A percentile compares a stretch with the other conserved stretches of the same genome.
Conservation (phyloP, 1,140 invertebrate genomes). For the Zaprionus vittiger region DNA sequence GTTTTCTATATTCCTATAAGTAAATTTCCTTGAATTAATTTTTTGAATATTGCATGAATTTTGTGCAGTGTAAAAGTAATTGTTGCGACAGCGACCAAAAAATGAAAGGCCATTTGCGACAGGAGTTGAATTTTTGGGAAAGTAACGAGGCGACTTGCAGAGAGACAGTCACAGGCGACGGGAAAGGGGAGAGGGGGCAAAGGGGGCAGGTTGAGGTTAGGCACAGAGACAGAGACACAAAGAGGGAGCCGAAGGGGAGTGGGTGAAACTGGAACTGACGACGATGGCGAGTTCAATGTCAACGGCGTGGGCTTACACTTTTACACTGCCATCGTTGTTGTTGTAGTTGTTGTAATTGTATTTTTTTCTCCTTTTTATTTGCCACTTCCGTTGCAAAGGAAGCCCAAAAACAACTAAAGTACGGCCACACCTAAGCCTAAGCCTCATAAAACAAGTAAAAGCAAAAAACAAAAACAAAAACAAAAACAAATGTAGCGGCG, state of each 20-base stretch:
- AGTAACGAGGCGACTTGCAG: constrained; percentile 61
- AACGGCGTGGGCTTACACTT: constrained; percentile 62
- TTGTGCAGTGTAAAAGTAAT: constrained; percentile 58
- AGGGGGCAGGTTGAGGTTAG: constrained; percentile 1
- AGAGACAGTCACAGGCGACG: constrained; percentile 5
- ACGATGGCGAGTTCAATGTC: constrained; percentile 70
- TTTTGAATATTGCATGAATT: constrained; percentile 2
- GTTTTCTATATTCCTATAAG: neutral
- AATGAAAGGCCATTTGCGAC: constrained; percentile 69
- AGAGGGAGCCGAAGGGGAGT: constrained; percentile 28
- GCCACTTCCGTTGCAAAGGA: constrained; percentile 63
- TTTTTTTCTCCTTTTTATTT: constrained; percentile 48
- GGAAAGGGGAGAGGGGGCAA: constrained; percentile 8
- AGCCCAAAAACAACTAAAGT: constrained; percentile 59
- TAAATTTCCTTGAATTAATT: neutral
- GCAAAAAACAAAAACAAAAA: constrained; percentile 47
- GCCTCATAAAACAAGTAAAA: constrained; percentile 60
- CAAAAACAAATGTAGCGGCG: constrained; percentile 38
- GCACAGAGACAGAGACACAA: constrained; percentile 16
- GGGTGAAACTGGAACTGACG: constrained; percentile 43
- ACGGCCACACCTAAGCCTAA: constrained; percentile 74
- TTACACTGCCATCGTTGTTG: neutral
- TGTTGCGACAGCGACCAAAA: constrained; percentile 53
- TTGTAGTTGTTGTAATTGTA: constrained; percentile 21
- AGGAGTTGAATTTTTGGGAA: constrained; percentile 71